phyloP scores from a whole-genome alignment of 1,140 invertebrate genomes.

The Battus philenor region DNA sequence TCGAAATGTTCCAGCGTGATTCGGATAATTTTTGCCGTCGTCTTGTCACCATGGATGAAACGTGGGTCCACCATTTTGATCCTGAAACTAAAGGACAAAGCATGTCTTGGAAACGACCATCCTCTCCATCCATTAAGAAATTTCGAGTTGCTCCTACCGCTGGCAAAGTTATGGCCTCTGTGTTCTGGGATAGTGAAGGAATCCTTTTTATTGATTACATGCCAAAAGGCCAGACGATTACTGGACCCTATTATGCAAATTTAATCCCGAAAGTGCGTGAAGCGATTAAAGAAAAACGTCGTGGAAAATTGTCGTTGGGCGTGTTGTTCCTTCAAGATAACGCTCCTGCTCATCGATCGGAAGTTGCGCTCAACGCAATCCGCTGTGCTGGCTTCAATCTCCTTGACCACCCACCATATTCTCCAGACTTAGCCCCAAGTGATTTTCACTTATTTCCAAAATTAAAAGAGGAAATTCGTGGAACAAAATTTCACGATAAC shows the following conservation, averaged over 20 bases:
- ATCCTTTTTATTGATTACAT: not conserved
- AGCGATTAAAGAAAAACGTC: conserved; percentile 11
- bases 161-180: not conserved
- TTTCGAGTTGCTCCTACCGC: too few relatives aligned
- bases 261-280: not conserved
- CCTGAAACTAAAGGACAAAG: not conserved
- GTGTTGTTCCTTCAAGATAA: conserved; percentile 15
- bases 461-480: not conserved
- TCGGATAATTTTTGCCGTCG: conserved; percentile 1
- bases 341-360: conserved; percentile 8
- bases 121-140: not conserved
- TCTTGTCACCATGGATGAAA: not conserved
- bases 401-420: conserved; percentile 12
- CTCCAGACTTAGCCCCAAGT: conserved; percentile 9
- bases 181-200: not conserved
- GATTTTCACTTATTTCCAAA: conserved; percentile 1
- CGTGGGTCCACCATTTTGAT: not conserved
- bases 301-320: not conserved
- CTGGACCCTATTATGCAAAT: not conserved
- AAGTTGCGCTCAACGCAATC: conserved; percentile 6
- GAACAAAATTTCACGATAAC: not conserved
- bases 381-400: conserved; percentile 5
- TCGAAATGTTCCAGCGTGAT: conserved; percentile 19
- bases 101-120: not conserved
- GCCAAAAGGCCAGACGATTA: conserved; percentile 1